Base-by-base conservation (phyloP, 2,888 invertebrate species). In the Hyposoter didymator region DNA sequence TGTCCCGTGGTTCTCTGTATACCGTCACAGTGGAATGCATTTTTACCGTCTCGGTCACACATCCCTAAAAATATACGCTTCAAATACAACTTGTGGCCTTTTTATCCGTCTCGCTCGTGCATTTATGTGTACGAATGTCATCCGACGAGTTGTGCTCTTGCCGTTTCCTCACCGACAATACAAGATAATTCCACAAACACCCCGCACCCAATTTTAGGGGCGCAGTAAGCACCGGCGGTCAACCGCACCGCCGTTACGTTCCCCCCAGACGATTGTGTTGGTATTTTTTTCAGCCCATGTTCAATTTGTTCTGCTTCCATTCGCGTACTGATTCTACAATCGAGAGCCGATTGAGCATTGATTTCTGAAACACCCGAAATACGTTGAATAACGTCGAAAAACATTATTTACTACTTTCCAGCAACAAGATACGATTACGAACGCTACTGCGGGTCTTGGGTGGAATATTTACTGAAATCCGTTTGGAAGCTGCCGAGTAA, bases 11-110 rank as follows among this genome's bases (percentile, higher is more conserved):
- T 66, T 39, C 6, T 66, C 35, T 17, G 49, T 49, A 10, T 49
- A 10, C 49, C 49, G 19, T 49, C 12, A 62, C 62, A 39, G 4
- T 35, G 32, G 19, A 45, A 74, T 74, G 74, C 43, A 45, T 32
- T 28, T 74, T 74, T 47, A 74, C 62, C 17, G 52, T 47, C 28
- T 47, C 19, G 35, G 35, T 45, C 35, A 39, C 39, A 39, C 10
- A 19, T 49, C 35, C 19, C 14, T 28, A 32, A 43, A 45, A 62
- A 62, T 74, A 52, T 32, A 52, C 32, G 35, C 17, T 72, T 35
- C 35, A 43, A 52, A 12, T 22, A 19, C 28, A n/a, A 14, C 28
- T 70, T 49, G 35, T 32, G 19, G 14, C 28, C 59, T 28, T 22
- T 59, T 28, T 22, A 28, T 14, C 59, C 28, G 28, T 14, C 28